phyloP scores from a whole-genome alignment of 2,113 vertebrate genomes.

The Corythornis madagascariensis region DNA sequence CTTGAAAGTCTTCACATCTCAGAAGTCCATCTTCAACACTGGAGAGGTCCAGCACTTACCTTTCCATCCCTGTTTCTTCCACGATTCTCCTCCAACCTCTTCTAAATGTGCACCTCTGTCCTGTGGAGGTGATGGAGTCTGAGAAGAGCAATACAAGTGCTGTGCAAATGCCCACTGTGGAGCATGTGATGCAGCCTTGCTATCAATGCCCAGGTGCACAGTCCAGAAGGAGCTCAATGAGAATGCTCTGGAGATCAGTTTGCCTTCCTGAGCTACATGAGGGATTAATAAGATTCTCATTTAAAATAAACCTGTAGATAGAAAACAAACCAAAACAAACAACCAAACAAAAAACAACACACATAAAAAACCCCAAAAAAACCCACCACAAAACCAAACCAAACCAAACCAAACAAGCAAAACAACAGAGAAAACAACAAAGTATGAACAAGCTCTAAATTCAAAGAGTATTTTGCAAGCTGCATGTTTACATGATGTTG shows the following conservation, averaged over 20 bases:
- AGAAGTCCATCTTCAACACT: neutral
- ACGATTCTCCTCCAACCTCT: neutral
- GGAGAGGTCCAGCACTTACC: neutral
- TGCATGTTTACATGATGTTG: neutral
- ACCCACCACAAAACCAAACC: too few species aligned
- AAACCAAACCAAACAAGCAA: too few species aligned
- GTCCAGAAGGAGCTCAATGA: neutral
- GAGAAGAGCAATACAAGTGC: neutral
- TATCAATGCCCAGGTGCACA: neutral
- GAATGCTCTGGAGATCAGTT: neutral
- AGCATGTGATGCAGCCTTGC: neutral
- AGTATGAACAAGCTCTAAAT: neutral
- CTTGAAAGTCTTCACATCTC: neutral
- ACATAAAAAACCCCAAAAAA: too few species aligned
- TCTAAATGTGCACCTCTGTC: neutral
- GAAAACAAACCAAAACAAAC: neutral
- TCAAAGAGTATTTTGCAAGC: neutral
- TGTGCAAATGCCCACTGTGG: rapidly evolving
- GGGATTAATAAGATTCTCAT: neutral
- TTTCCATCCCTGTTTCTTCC: neutral
- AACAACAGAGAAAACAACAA: neutral
- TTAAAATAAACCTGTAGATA: neutral
- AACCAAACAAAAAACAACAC: too few species aligned
- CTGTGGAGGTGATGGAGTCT: neutral
- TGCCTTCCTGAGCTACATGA: neutral